phyloP scores from a whole-genome alignment of 1,140 invertebrate genomes.

The Drosophila tropicalis region DNA sequence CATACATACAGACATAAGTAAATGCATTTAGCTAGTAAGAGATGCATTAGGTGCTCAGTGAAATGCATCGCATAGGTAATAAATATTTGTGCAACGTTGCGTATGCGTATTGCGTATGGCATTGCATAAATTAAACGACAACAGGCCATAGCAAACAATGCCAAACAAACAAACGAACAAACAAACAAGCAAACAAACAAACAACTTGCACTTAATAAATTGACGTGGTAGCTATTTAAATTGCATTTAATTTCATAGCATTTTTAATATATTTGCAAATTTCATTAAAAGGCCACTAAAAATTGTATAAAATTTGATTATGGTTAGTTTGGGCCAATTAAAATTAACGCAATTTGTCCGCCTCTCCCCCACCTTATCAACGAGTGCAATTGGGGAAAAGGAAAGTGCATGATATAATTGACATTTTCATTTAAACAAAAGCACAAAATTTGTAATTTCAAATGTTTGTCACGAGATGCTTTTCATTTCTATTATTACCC shows the following conservation, averaged over 20 bases:
- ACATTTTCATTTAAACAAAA: conserved; percentile 15
- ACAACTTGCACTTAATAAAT: conserved; percentile 36
- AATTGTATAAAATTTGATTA: conserved; percentile 53
- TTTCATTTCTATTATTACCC: conserved; percentile 49
- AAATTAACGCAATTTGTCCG: conserved; percentile 27
- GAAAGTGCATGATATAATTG: neutral
- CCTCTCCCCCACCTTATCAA: neutral
- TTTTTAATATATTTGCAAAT: conserved; percentile 56
- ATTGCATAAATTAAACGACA: conserved; percentile 67
- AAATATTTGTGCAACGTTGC: conserved; percentile 73
- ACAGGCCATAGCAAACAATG: conserved; percentile 23
- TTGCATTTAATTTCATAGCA: conserved; percentile 55
- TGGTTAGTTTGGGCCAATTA: conserved; percentile 63
- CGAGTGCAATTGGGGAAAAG: conserved; percentile 11
- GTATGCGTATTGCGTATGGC: conserved; percentile 58
- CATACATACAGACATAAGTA: conserved; percentile 15
- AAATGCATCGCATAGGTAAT: conserved; percentile 54
- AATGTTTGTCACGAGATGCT: conserved; percentile 32
- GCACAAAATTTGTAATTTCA: conserved; percentile 24
- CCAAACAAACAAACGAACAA: neutral
- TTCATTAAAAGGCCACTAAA: conserved; percentile 72
- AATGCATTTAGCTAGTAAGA: conserved; percentile 10
- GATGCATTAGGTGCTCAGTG: neutral
- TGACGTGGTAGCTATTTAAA: conserved; percentile 47
- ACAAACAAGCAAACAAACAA: conserved; percentile 12